Base-by-base conservation (phyloP, 2,888 invertebrate genomes). In the Pseudococcus longispinus region DNA sequence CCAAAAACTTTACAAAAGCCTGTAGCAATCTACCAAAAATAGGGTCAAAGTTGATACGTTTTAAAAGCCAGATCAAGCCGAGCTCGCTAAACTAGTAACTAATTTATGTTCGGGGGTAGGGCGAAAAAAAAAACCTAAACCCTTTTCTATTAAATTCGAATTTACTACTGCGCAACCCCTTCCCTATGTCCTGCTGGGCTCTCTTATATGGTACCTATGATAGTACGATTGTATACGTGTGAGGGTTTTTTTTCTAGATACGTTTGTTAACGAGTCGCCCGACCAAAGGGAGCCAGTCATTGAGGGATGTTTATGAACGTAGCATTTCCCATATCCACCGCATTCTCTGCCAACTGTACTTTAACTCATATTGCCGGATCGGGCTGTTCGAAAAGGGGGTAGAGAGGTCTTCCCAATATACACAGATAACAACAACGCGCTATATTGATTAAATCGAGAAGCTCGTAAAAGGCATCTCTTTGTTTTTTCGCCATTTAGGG, bases 41-140 rank as follows among this genome's bases (percentile, higher is more conserved):
- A 80, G 77, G 77, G 77, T 80, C 77, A 80, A 80, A 80, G 77
- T 80, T 80, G 77, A 80, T 80, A 80, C 20, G 11, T 80, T 74
- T 74, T 74, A 74, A 29, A 74, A 74, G 74, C 32, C 32, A 74
- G 74, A 74, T 74, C 29, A 74, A 74, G 20, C 23, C 77, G 20
- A 26, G 37, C 77, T 20, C n/a, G 37, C n/a, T 20, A 80, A 70
- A 42, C 77, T 29, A 80, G 77, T 80, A 80, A 80, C 77, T 80
- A 80, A 80, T 80, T 80, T 80, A 80, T 42, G 77, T 80, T 42
- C 6, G 13, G 23, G 60, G 60, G 60, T 20, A 6, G 42, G n/a
- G n/a, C n/a, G n/a, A n/a, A 37, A 37, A 37, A 37, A 80, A 77
- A 42, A 80, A 80, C 42, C 20, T 42, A 80, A 37, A 80, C 77